phyloP scores from a whole-genome alignment of 1,140 invertebrate species.

The Helicoverpa zea region DNA sequence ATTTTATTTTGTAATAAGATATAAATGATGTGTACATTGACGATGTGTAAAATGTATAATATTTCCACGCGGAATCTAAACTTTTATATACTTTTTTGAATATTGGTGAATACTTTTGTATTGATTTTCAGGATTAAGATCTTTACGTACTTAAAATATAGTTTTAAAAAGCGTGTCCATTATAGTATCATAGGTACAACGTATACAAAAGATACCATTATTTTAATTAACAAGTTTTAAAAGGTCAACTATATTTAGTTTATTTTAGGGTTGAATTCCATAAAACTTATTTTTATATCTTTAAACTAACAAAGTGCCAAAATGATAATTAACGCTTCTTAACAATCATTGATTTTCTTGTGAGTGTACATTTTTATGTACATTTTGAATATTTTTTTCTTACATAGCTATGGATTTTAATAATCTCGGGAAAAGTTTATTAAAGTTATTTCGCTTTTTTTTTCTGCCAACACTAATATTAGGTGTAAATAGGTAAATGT shows the following conservation, averaged over 20 bases:
- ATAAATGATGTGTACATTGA: neutral
- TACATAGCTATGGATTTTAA: neutral
- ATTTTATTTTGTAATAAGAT: slow-evolving; percentile 1
- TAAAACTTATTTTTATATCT: slow-evolving; percentile 6
- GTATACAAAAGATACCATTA: slow-evolving; percentile 49
- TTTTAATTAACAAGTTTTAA: slow-evolving; percentile 41
- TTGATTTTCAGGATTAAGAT: neutral
- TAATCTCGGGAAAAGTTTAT: slow-evolving; percentile 26
- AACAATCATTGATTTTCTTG: slow-evolving; percentile 29
- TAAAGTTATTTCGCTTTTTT: slow-evolving; percentile 45
- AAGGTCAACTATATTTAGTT: slow-evolving; percentile 38
- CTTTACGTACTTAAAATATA: neutral
- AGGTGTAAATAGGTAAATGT: slow-evolving; percentile 70
- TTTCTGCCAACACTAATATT: slow-evolving; percentile 55
- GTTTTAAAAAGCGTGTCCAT: neutral
- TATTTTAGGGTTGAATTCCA: slow-evolving; percentile 32
- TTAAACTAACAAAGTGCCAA: slow-evolving; percentile 72
- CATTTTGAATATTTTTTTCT: slow-evolving; percentile 34
- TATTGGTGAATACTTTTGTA: slow-evolving; percentile 8
- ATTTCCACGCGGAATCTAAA: neutral
- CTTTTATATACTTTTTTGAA: slow-evolving; percentile 1
- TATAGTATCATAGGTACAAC: neutral
- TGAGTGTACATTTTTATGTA: slow-evolving; percentile 32
- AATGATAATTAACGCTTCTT: slow-evolving; percentile 57
- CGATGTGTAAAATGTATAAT: slow-evolving; percentile 13